These are phyloP conservation scores for Sander vitreus DNA, from an alignment of 2,113 vertebrate species.

Conservation along the genomic window DNA sequence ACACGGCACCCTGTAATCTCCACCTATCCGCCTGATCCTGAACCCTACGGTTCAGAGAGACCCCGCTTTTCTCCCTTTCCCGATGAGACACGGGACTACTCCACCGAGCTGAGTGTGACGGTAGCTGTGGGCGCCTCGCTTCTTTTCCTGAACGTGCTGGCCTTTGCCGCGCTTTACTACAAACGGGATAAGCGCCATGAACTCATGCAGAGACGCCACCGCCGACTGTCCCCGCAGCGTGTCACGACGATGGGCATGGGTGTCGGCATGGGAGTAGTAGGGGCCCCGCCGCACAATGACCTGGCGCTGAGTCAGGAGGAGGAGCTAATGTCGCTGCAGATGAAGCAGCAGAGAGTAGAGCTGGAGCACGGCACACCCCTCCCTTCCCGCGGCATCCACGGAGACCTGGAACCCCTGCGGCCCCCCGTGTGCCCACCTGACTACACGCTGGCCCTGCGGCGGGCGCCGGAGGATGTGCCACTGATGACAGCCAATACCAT, in stretches of 20 bases:
- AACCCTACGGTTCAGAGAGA: constrained; percentile 89
- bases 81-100: constrained; percentile 95
- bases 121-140: constrained; percentile 97
- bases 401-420: constrained; percentile 83
- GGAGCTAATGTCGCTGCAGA: constrained; percentile 98
- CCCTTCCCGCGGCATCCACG: constrained; percentile 77
- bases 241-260: constrained; percentile 79
- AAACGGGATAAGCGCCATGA: constrained; percentile 99
- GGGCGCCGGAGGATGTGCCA: constrained; percentile 97
- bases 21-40: constrained; percentile 89
- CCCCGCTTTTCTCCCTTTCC: constrained; percentile 90
- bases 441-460: constrained; percentile 97
- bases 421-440: constrained; percentile 96
- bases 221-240: constrained; percentile 90
- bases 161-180: constrained; percentile 97
- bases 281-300: constrained; percentile 88
- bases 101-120: constrained; percentile 97
- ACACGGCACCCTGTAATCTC: constrained; percentile 83
- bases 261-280: constrained; percentile 78
- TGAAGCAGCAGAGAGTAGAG: constrained; percentile 98
- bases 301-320: constrained; percentile 97
- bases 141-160: constrained; percentile 96
- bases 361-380: constrained; percentile 87
- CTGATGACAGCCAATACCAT: constrained; percentile 98
- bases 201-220: constrained; percentile 91